These are phyloP conservation scores for Hypolimnas misippus DNA, from an alignment of 2,888 invertebrate genomes.

Conservation along the genomic window DNA sequence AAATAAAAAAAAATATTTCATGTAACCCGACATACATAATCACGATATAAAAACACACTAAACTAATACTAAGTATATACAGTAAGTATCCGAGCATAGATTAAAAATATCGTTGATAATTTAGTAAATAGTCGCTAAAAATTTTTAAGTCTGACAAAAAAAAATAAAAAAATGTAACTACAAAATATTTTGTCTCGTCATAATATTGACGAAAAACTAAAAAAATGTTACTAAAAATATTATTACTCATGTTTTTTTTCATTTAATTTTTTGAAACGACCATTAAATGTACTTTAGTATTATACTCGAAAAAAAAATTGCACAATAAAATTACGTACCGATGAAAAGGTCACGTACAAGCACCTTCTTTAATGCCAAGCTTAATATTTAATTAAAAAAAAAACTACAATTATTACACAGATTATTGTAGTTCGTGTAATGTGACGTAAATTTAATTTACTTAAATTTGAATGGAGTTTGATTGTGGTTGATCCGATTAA, in stretches of 20 bases:
- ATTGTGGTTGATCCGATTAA: too few species aligned
- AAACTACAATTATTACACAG: background rate
- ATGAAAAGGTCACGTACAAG: background rate
- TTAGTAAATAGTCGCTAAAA: background rate
- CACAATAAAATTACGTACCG: background rate
- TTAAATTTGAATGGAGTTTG: background rate
- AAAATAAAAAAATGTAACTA: background rate
- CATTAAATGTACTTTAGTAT: too few species aligned
- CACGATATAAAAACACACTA: conserved; percentile 4
- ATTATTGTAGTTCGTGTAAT: background rate
- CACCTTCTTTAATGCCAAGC: background rate
- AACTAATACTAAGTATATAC: conserved; percentile 17
- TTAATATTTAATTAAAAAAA: background rate
- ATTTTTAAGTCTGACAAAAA: background rate
- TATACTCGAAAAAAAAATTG: background rate
- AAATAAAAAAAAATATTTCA: background rate
- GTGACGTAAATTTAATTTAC: background rate
- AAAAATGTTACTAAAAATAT: too few species aligned
- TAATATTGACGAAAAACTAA: background rate
- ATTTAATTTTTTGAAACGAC: too few species aligned
- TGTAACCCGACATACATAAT: conserved; percentile 6
- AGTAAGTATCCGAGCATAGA: conserved; percentile 12
- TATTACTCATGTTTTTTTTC: too few species aligned
- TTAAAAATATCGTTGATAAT: conserved; percentile 2
- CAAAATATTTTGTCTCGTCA: background rate